Conservation (phyloP, 53 echinoderm and acorn worm species). For the Luidia sarsii region DNA sequence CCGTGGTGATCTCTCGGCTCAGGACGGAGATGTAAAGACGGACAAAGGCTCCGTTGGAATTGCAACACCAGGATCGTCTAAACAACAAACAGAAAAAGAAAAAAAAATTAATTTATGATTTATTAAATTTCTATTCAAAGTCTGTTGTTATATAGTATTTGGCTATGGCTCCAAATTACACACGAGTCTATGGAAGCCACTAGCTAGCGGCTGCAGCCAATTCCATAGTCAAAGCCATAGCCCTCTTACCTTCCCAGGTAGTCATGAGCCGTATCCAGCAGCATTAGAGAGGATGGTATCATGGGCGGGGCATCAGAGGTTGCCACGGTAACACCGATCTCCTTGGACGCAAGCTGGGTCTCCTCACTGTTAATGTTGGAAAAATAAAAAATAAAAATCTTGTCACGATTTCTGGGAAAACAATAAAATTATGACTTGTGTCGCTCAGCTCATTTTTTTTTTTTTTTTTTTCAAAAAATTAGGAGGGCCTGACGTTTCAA, state of each 20-base stretch:
- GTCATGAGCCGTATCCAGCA: conserved; percentile 91
- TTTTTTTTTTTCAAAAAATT: too few species aligned
- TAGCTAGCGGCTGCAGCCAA: too few species aligned
- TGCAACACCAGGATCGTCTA: conserved; percentile 90
- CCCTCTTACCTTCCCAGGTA: conserved; percentile 83
- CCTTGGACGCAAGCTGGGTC: conserved; percentile 67
- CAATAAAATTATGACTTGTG: too few species aligned
- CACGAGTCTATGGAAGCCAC: too few species aligned
- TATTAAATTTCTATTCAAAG: too few species aligned
- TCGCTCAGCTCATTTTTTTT: too few species aligned
- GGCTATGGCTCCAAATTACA: too few species aligned
- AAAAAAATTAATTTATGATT: not conserved
- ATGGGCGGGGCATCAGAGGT: conserved; percentile 41
- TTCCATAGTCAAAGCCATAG: too few species aligned
- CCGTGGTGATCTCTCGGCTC: conserved; percentile 61
- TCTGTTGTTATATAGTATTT: too few species aligned
- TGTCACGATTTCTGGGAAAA: not conserved
- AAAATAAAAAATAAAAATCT: not conserved
- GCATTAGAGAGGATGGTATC: conserved; percentile 88
- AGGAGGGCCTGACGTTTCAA: too few species aligned
- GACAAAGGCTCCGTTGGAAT: conserved; percentile 73
- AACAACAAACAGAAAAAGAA: not conserved
- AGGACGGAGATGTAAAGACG: conserved; percentile 68
- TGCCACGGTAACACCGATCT: conserved; percentile 56
- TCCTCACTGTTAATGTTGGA: conserved; percentile 75